phyloP scores from a whole-genome alignment of 2,113 vertebrate species.

The Ammospiza caudacuta region DNA sequence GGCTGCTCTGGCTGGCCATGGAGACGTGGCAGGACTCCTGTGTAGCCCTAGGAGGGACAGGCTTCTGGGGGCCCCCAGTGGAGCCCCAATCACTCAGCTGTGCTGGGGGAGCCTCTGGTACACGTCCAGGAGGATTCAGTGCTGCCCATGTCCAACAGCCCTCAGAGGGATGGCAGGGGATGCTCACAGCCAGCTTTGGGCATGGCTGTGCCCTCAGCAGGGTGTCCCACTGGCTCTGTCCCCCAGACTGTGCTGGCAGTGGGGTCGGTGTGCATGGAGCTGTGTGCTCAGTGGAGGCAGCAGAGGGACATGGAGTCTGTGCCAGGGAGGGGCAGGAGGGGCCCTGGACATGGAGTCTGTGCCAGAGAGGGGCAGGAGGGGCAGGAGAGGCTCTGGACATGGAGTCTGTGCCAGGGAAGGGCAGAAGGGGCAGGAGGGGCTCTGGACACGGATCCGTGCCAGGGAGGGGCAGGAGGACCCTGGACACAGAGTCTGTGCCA shows the following conservation, averaged over 20 bases:
- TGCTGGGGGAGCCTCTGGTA: background rate
- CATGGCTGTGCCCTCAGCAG: rapidly evolving
- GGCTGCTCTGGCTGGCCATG: rapidly evolving
- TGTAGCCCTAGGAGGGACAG: background rate
- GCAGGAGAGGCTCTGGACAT: too few species aligned
- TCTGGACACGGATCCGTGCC: too few species aligned
- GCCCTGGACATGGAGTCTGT: too few species aligned
- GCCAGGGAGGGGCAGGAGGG: background rate
- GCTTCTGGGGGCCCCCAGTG: rapidly evolving
- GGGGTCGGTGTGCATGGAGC: rapidly evolving
- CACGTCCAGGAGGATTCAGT: background rate
- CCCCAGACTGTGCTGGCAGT: rapidly evolving
- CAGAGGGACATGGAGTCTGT: background rate
- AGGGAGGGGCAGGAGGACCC: background rate
- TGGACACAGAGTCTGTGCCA: too few species aligned
- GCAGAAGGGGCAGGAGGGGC: too few species aligned
- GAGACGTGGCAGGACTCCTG: background rate
- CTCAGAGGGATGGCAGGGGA: background rate
- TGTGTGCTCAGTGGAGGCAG: rapidly evolving
- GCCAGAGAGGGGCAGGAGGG: too few species aligned
- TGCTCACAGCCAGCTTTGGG: background rate
- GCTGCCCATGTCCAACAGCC: background rate
- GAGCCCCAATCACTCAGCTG: rapidly evolving
- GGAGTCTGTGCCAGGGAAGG: too few species aligned
- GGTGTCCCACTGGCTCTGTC: background rate